Percentiles rank a stretch among this genome's conserved stretches.
These are phyloP conservation scores for Pseudomyrmex dendroicus DNA, from an alignment of 1,140 invertebrate genomes.

Conservation along the genomic window DNA sequence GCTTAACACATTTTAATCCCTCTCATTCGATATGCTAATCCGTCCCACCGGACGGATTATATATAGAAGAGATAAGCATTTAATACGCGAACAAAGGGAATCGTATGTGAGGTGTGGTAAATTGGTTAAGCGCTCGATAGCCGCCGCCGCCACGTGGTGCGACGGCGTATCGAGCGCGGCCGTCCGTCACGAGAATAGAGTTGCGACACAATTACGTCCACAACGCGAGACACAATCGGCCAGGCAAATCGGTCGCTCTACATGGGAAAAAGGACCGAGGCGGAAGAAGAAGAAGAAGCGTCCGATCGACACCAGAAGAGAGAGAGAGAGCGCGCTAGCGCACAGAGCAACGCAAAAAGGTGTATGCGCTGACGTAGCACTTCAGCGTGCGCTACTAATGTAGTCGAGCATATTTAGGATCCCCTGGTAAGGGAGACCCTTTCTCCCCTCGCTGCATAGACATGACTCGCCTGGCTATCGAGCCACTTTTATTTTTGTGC, in stretches of 20 bases:
- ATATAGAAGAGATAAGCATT: slow-evolving; percentile 38
- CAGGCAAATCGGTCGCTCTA: slow-evolving; percentile 35
- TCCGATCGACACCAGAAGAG: background rate
- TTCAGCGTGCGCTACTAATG: slow-evolving; percentile 68
- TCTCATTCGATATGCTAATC: slow-evolving; percentile 31
- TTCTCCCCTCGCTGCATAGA: slow-evolving; percentile 62
- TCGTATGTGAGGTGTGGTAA: slow-evolving; percentile 19
- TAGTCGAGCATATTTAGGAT: slow-evolving; percentile 66
- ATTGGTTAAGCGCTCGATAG: slow-evolving; percentile 32
- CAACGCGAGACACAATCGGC: slow-evolving; percentile 30
- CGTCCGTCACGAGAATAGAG: slow-evolving; percentile 10
- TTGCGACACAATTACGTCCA: slow-evolving; percentile 43
- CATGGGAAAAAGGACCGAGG: slow-evolving; percentile 35
- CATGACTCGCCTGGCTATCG: slow-evolving; percentile 51
- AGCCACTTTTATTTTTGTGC: slow-evolving; percentile 61
- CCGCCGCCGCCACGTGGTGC: slow-evolving; percentile 6
- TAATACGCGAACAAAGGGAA: slow-evolving; percentile 39
- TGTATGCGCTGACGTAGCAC: slow-evolving; percentile 53
- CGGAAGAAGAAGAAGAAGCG: slow-evolving; percentile 40
- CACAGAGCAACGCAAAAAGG: slow-evolving; percentile 63
- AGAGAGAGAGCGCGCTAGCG: background rate
- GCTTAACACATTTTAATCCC: background rate
- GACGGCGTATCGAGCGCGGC: slow-evolving; percentile 21
- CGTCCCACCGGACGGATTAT: slow-evolving; percentile 13
- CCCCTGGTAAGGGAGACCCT: background rate